These are phyloP conservation scores for Silurus asotus DNA, from an alignment of 2,113 vertebrate genomes.

Conservation along the genomic window DNA sequence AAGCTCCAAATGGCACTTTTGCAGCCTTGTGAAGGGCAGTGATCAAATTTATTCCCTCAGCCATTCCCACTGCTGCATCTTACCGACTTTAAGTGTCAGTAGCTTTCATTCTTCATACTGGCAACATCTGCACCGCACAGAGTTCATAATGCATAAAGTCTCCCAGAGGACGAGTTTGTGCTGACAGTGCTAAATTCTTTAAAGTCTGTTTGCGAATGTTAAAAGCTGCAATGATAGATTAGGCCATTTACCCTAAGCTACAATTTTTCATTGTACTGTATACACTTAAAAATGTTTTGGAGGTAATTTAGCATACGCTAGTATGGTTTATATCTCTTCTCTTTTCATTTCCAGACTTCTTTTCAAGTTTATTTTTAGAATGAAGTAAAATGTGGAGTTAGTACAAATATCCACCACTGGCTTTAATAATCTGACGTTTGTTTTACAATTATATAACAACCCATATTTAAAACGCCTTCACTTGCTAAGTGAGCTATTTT, in stretches of 20 bases:
- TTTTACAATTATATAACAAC: not conserved
- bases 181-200: conserved; percentile 40
- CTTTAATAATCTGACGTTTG: not conserved
- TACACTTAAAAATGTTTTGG: not conserved
- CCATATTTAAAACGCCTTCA: not conserved
- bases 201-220: conserved; percentile 24
- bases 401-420: not conserved
- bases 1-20: conserved; percentile 29
- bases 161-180: conserved; percentile 24
- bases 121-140: conserved; percentile 28
- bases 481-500: not conserved
- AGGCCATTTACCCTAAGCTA: conserved; percentile 19
- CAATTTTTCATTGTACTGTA: not conserved
- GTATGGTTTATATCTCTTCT: not conserved
- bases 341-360: too few species aligned
- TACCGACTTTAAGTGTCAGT: conserved; percentile 31
- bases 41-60: conserved; percentile 37
- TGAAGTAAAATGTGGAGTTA: not conserved
- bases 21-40: conserved; percentile 31
- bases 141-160: conserved; percentile 28
- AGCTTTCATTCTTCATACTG: conserved; percentile 30
- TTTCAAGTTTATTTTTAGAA: not conserved
- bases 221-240: conserved; percentile 34
- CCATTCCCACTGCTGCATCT: conserved; percentile 25
- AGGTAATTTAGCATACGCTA: not conserved